Percentiles rank a stretch among this genome's conserved stretches.
These are phyloP conservation scores for Cynopterus sphinx DNA, from an alignment of 2,797 vertebrate genomes.

Conservation along the genomic window DNA sequence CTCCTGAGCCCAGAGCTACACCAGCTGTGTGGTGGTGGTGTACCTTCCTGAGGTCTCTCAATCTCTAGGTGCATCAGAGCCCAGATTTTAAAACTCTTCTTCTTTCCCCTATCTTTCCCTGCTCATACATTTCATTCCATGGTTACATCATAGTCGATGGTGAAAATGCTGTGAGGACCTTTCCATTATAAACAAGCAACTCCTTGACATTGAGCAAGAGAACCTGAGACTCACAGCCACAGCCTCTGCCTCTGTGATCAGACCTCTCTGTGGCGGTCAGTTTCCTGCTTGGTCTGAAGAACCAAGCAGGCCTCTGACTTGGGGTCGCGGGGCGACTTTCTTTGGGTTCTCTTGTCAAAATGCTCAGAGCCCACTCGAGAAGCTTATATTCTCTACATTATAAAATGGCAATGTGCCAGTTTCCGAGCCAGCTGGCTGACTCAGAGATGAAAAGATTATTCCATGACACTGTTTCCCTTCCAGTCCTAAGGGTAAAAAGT, in stretches of 20 bases:
- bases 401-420: background rate
- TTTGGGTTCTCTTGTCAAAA: background rate
- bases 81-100: background rate
- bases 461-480: constrained; percentile 45
- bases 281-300: background rate
- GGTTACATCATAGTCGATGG: background rate
- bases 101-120: background rate
- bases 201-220: background rate
- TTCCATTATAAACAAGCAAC: background rate
- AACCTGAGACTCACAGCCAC: background rate
- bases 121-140: background rate
- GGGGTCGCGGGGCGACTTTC: background rate
- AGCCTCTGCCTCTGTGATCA: background rate
- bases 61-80: background rate
- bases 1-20: background rate
- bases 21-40: background rate
- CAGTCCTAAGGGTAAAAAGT: constrained; percentile 66
- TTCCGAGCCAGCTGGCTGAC: constrained; percentile 14
- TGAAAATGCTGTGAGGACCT: background rate
- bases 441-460: constrained; percentile 68
- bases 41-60: background rate
- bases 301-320: background rate
- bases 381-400: background rate
- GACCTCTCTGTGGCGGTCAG: background rate
- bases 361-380: background rate